phyloP scores from a whole-genome alignment of 1,140 invertebrate genomes.

The Tetragonula clypearis region DNA sequence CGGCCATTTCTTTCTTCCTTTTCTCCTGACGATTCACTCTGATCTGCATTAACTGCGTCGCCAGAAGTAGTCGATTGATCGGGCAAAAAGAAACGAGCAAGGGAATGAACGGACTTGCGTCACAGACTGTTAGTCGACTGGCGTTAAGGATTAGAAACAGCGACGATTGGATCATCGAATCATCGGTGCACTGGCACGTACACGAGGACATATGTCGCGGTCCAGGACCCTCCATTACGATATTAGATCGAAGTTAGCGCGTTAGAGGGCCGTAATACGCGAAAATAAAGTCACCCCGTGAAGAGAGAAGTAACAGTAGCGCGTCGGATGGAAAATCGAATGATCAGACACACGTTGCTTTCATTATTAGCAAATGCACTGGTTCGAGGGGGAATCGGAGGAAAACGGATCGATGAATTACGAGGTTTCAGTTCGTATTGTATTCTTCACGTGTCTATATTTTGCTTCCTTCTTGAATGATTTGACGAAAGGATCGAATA shows the following conservation, averaged over 20 bases:
- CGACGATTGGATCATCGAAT: conserved; percentile 72
- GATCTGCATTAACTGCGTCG: conserved; percentile 4
- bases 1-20: background rate
- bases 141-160: conserved; percentile 50
- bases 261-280: conserved; percentile 64
- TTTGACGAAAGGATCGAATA: background rate
- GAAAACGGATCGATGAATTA: background rate
- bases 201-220: conserved; percentile 76
- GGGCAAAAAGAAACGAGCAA: background rate
- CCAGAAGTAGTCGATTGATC: conserved; percentile 5
- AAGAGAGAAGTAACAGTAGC: conserved; percentile 4
- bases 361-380: conserved; percentile 23
- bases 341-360: conserved; percentile 17
- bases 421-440: background rate
- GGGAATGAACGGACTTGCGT: background rate
- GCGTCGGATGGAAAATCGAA: conserved; percentile 31
- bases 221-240: conserved; percentile 77
- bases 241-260: conserved; percentile 74
- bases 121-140: conserved; percentile 26
- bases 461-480: background rate
- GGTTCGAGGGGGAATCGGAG: background rate
- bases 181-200: conserved; percentile 75
- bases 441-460: background rate
- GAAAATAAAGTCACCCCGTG: conserved; percentile 51
- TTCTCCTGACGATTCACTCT: background rate